phyloP scores from a whole-genome alignment of 2,797 vertebrate genomes.

The Enteromius mattozi region DNA sequence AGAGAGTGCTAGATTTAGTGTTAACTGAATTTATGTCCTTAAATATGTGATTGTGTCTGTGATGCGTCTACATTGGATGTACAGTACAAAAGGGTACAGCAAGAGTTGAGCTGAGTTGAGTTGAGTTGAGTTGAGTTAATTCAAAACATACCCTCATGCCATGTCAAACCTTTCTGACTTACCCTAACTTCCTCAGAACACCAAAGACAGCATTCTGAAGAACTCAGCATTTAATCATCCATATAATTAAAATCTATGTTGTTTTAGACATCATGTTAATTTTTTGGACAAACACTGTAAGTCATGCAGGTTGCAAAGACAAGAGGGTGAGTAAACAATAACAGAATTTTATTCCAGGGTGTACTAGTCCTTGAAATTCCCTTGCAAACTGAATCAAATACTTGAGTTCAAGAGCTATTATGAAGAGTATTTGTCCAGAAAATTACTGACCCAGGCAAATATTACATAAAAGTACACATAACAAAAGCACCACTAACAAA shows the following conservation, averaged over 20 bases:
- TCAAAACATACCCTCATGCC: neutral
- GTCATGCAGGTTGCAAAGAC: neutral
- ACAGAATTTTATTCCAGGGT: neutral
- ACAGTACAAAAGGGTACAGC: neutral
- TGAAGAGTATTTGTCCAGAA: neutral
- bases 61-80: neutral
- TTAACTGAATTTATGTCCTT: neutral
- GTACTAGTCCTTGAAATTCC: slow-evolving; percentile 9
- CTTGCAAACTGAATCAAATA: neutral
- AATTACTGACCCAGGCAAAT: slow-evolving; percentile 8
- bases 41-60: neutral
- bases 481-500: neutral
- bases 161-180: neutral
- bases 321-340: neutral
- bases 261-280: neutral
- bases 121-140: neutral
- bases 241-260: neutral
- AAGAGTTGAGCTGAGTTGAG: neutral
- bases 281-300: neutral
- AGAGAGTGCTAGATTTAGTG: no score
- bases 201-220: neutral
- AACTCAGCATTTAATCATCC: neutral
- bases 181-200: neutral
- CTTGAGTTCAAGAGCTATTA: neutral
- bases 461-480: neutral